Evolutionary conservation across 2,888 invertebrate genomes (phyloP).

Genomic region (Spatulosminthurus flaviceps): DNA sequence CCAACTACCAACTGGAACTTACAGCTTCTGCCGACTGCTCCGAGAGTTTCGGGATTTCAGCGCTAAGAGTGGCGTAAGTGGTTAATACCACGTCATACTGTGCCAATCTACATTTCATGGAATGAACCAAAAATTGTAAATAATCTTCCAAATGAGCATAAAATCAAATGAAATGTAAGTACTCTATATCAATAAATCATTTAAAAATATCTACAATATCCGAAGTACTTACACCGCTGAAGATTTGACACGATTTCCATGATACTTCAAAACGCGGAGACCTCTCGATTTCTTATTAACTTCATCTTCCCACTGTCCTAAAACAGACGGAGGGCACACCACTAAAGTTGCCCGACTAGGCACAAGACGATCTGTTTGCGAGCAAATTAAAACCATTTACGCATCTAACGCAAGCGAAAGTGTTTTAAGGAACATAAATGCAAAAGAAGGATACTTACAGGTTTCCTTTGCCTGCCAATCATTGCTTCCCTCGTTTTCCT

Average conservation of each 20-base stretch:
- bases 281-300: slow-evolving; percentile 75
- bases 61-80: slow-evolving; percentile 72
- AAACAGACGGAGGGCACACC: slow-evolving; percentile 89
- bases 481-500: slow-evolving; percentile 55
- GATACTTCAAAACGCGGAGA: slow-evolving; percentile 77
- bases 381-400: neutral
- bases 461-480: slow-evolving; percentile 50
- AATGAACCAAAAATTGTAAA: too few species aligned
- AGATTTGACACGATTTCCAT: slow-evolving; percentile 78
- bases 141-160: neutral
- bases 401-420: too few species aligned
- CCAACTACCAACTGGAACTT: too few species aligned
- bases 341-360: slow-evolving; percentile 78
- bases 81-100: slow-evolving; percentile 85
- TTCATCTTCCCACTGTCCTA: slow-evolving; percentile 90
- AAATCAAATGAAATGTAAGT: slow-evolving; percentile 5
- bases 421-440: slow-evolving; percentile 16
- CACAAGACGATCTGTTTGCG: slow-evolving; percentile 52
- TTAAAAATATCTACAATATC: neutral
- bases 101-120: slow-evolving; percentile 72
- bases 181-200: slow-evolving; percentile 6
- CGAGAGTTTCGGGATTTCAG: slow-evolving; percentile 55
- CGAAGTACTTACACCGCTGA: slow-evolving; percentile 48
- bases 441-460: slow-evolving; percentile 30
- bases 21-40: slow-evolving; percentile 41